phyloP scores from a whole-genome alignment of 1,140 invertebrate species.

The Bactericera cockerelli region DNA sequence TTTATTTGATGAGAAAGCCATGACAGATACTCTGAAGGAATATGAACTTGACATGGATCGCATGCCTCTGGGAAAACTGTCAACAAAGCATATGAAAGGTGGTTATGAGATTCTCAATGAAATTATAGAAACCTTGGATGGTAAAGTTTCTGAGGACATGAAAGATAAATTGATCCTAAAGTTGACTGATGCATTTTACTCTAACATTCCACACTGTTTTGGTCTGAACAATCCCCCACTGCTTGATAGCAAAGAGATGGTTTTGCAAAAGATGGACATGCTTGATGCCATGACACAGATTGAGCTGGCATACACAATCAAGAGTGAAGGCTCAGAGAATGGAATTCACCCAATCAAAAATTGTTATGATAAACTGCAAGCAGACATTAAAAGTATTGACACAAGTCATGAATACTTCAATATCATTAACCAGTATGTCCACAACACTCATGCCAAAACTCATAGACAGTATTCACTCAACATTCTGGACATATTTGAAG shows the following conservation, averaged over 20 bases:
- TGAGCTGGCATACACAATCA: conserved; percentile 81
- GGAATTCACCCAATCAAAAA: conserved; percentile 47
- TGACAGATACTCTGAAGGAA: not conserved
- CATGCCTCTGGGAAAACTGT: conserved; percentile 94
- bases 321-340: conserved; percentile 34
- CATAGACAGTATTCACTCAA: conserved; percentile 62
- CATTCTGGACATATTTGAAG: conserved; percentile 55
- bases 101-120: conserved; percentile 73
- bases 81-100: conserved; percentile 71
- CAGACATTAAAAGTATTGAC: conserved; percentile 61
- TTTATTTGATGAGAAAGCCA: not conserved
- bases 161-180: too few relatives aligned
- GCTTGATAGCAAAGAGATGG: conserved; percentile 54
- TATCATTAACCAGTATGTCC: conserved; percentile 57
- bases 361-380: conserved; percentile 79
- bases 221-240: conserved; percentile 68
- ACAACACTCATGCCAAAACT: conserved; percentile 76
- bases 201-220: too few relatives aligned
- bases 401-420: conserved; percentile 54
- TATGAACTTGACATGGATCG: conserved; percentile 78
- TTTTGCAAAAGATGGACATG: conserved; percentile 38
- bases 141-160: too few relatives aligned
- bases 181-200: too few relatives aligned
- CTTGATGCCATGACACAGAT: conserved; percentile 68
- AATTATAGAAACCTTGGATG: conserved; percentile 49